These are phyloP conservation scores for Papilio demoleus DNA, from an alignment of 2,888 invertebrate species.

Conservation along the genomic window DNA sequence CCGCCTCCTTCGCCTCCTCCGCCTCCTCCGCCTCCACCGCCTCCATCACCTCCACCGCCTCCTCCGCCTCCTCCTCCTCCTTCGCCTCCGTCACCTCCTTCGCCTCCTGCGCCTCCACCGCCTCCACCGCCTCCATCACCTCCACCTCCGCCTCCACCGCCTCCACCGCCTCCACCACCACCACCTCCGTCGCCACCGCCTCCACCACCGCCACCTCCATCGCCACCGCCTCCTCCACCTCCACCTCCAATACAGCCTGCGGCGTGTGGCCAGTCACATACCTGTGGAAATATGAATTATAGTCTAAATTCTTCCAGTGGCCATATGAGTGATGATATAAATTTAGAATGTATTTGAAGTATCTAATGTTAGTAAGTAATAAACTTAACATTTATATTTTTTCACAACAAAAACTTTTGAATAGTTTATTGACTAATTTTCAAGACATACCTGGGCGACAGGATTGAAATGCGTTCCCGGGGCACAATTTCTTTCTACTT, in stretches of 20 bases:
- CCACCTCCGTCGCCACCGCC: slow-evolving; percentile 30
- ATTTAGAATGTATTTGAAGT: too few species aligned
- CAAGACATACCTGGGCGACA: neutral
- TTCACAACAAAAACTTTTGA: neutral
- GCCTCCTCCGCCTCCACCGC: slow-evolving; percentile 44
- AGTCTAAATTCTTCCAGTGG: too few species aligned
- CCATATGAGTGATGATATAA: too few species aligned
- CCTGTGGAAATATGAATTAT: slow-evolving; percentile 34
- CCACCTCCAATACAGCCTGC: slow-evolving; percentile 40
- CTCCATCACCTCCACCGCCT: slow-evolving; percentile 43
- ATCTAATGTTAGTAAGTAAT: too few species aligned
- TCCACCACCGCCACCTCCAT: slow-evolving; percentile 43
- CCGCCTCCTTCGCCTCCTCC: slow-evolving; percentile 41
- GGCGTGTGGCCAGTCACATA: slow-evolving; percentile 46
- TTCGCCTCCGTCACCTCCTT: slow-evolving; percentile 48
- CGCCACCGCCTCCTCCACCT: slow-evolving; percentile 47
- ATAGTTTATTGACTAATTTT: neutral
- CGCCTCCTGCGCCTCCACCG: too few species aligned
- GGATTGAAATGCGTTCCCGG: slow-evolving; percentile 51
- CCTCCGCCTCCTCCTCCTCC: slow-evolving; percentile 45
- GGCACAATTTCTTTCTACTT: slow-evolving; percentile 45
- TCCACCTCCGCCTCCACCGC: too few species aligned
- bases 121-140: too few species aligned
- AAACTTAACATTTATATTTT: too few species aligned
- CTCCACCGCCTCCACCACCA: too few species aligned